A percentile compares a stretch with the other conserved stretches of the same genome.
Conservation (phyloP, 2,888 invertebrate genomes). For the Cecidostiba fungosa region DNA sequence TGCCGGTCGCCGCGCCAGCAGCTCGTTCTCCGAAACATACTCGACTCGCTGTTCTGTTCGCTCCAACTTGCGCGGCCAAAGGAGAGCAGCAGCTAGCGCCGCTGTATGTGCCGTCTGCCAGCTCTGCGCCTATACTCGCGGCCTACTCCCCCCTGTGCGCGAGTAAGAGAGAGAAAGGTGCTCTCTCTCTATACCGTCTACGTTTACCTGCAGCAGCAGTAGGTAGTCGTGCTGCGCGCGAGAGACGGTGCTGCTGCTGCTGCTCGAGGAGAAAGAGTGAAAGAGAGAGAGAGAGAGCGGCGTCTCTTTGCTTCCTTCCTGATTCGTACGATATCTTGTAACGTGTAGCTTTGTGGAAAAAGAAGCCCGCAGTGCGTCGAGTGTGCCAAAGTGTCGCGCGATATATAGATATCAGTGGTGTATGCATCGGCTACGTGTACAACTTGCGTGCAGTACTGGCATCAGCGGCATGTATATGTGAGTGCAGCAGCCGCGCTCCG, state of each 20-base stretch:
- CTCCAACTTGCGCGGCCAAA: too few relatives aligned
- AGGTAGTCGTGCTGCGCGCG: not conserved
- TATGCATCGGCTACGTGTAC: not conserved
- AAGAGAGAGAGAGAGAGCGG: not conserved
- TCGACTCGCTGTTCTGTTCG: too few relatives aligned
- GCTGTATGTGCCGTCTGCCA: not conserved
- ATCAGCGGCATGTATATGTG: not conserved
- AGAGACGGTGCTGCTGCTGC: not conserved
- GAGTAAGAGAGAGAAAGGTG: slow-evolving; percentile 33
- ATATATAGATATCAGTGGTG: not conserved
- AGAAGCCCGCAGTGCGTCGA: not conserved
- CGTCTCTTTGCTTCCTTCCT: slow-evolving; percentile 4
- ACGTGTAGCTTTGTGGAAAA: too few relatives aligned
- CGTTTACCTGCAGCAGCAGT: not conserved
- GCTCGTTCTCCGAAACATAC: too few relatives aligned
- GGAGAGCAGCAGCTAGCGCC: slow-evolving; percentile 68
- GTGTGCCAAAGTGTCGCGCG: not conserved
- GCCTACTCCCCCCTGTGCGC: slow-evolving; percentile 65
- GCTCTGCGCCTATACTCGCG: too few relatives aligned
- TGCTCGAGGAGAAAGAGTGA: slow-evolving; percentile 11
- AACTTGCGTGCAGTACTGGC: too few relatives aligned
- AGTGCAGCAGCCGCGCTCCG: slow-evolving; percentile 27
- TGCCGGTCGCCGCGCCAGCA: slow-evolving; percentile 62
- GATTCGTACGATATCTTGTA: not conserved
- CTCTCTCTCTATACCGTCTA: not conserved